Conservation (phyloP, 2,888 invertebrate genomes). For the Ephialtes manifestator region DNA sequence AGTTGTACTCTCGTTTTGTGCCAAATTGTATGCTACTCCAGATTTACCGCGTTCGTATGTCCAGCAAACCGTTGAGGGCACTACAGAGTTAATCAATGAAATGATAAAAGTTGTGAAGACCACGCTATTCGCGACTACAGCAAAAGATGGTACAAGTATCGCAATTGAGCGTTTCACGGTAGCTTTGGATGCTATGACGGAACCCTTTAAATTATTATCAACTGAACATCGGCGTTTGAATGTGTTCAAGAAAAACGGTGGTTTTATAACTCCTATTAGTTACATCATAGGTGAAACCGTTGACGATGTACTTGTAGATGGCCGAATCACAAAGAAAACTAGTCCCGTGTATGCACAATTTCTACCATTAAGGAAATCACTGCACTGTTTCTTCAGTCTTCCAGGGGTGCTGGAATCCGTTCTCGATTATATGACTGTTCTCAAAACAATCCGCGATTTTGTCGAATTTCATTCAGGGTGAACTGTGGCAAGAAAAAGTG, state of each 20-base stretch:
- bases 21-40: background rate
- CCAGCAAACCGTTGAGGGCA: too few species aligned
- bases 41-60: too few species aligned
- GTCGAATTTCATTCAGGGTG: background rate
- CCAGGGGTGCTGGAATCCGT: background rate
- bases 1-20: too few species aligned
- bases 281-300: background rate
- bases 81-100: too few species aligned
- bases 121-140: background rate
- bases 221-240: background rate
- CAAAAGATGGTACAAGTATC: background rate
- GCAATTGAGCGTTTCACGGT: background rate
- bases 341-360: background rate
- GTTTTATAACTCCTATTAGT: background rate
- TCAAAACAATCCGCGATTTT: background rate
- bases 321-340: background rate
- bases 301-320: background rate
- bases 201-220: background rate
- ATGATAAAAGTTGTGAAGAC: too few species aligned
- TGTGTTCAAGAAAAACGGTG: background rate
- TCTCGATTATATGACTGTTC: background rate
- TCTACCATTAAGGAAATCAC: background rate
- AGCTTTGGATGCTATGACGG: background rate
- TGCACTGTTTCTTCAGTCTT: background rate
- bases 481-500: background rate